phyloP scores from a whole-genome alignment of 2,113 vertebrate genomes.

The Sebastes fasciatus region DNA sequence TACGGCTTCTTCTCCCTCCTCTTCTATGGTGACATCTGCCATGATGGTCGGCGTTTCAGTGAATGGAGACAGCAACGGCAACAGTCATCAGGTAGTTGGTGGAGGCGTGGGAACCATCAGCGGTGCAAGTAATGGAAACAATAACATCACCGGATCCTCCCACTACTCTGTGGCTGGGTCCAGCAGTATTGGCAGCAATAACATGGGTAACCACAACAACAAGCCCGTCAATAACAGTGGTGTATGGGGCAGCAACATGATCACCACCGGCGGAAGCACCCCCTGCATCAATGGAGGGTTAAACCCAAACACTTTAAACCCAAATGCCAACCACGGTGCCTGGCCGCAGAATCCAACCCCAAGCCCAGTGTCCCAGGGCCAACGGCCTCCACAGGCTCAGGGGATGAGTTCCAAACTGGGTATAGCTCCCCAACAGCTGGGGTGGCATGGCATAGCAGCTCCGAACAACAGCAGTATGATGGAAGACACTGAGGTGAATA shows the following conservation, averaged over 20 bases:
- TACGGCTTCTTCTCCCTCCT: slow-evolving; percentile 63
- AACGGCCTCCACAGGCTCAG: slow-evolving; percentile 90
- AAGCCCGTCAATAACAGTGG: slow-evolving; percentile 68
- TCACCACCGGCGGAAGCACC: slow-evolving; percentile 70
- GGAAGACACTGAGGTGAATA: slow-evolving; percentile 87
- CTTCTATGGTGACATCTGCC: slow-evolving; percentile 59
- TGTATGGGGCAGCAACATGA: slow-evolving; percentile 75
- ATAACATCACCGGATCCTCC: slow-evolving; percentile 59
- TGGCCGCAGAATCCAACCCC: slow-evolving; percentile 85
- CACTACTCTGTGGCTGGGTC: slow-evolving; percentile 72
- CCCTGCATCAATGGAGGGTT: slow-evolving; percentile 92
- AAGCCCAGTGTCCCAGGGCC: slow-evolving; percentile 87
- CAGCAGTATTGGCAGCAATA: slow-evolving; percentile 91
- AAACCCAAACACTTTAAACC: slow-evolving; percentile 96
- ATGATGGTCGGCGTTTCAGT: slow-evolving; percentile 82
- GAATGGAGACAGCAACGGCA: slow-evolving; percentile 88
- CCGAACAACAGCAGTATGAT: slow-evolving; percentile 85
- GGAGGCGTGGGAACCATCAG: slow-evolving; percentile 67
- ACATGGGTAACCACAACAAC: slow-evolving; percentile 86
- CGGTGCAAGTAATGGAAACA: slow-evolving; percentile 69
- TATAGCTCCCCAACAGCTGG: slow-evolving; percentile 76
- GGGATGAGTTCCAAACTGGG: slow-evolving; percentile 91
- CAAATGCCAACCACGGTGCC: slow-evolving; percentile 96
- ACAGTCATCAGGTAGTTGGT: slow-evolving; percentile 80
- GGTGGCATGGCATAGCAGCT: slow-evolving; percentile 91